These are phyloP conservation scores for Sarcophaga caerulescens DNA, from an alignment of 2,888 invertebrate species.

Conservation along the genomic window DNA sequence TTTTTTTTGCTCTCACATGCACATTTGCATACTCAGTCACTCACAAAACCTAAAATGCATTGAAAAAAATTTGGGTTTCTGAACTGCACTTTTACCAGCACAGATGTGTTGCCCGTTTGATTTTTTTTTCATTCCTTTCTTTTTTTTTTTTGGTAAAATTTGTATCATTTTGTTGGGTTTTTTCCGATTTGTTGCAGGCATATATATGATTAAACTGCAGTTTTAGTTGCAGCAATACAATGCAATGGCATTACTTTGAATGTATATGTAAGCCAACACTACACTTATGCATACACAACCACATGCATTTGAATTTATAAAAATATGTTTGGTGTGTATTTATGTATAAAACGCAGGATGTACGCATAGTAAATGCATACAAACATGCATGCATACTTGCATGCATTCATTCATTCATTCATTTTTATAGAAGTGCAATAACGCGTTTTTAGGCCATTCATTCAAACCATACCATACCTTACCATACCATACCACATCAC, in stretches of 20 bases:
- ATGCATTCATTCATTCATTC: not conserved
- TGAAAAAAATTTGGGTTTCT: constrained; percentile 8
- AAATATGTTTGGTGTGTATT: not conserved
- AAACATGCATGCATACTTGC: not conserved
- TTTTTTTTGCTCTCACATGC: constrained; percentile 11
- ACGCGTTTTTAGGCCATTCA: constrained; percentile 67
- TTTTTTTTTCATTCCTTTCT: not conserved
- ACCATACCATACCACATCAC: not conserved
- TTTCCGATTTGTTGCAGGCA: not conserved
- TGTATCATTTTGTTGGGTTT: not conserved
- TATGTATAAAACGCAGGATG: constrained; percentile 43
- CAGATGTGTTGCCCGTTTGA: not conserved
- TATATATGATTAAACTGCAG: constrained; percentile 49
- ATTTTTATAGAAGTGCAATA: constrained; percentile 34
- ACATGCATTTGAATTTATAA: constrained; percentile 34
- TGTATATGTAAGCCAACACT: not conserved
- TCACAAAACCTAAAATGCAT: not conserved
- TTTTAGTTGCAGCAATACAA: constrained; percentile 50
- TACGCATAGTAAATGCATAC: constrained; percentile 39
- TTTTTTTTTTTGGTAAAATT: constrained; percentile 20
- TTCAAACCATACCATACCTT: not conserved
- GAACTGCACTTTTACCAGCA: constrained; percentile 54
- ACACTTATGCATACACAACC: not conserved
- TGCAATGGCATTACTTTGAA: not conserved
- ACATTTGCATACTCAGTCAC: not conserved